Evolutionary conservation across 2,797 vertebrate genomes (phyloP), one percentile per base, ranked within the genome.

Genomic region (Helicolenus hilgendorfi): DNA sequence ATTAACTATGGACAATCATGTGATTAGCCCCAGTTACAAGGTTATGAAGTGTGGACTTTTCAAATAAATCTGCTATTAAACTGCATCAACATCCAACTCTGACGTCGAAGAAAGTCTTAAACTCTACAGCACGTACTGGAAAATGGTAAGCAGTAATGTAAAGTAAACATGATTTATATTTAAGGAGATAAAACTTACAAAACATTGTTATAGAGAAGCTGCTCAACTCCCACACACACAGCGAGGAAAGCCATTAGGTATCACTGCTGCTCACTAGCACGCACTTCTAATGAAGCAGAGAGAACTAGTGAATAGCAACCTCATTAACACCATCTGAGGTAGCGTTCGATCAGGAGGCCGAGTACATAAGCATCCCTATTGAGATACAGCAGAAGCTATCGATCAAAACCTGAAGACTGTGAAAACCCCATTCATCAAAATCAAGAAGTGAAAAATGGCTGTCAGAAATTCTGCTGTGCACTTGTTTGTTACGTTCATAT

Each of bases 381-480:
- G 75, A 81, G 59, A 74, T 76, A 41, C 72, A 70, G 74, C 67
- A 45, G 26, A 75, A 55, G 56, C 41, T 49, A 91, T 87, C 86
- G 41, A 64, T 92, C 87, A 88, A 45, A 79, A 62, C 22, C 79
- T 35, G 59, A 70, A 62, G 33, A 67, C 72, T 49, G 71, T 78
- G 86, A 87, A 84, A 74, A 79, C 13, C 67, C 22, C 49, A 88
- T 87, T 79, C 14, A 63, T 90, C 90, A 85, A 79, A 77, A 45
- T 71, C 74, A 59, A 80, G 22, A 59, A 22, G 68, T 87, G 77
- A 91, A 79, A 88, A 90, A 86, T 69, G 38, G 33, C 79, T 69
- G 81, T 84, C 86, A 80, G 2, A 63, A 18, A 79, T 53, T 78
- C 62, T 62, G 63, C 73, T 58, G 76, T 38, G 63, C 41, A 45